Evolutionary conservation across 2,888 invertebrate genomes (phyloP).

Genomic region (Drosophila prostipennis): DNA sequence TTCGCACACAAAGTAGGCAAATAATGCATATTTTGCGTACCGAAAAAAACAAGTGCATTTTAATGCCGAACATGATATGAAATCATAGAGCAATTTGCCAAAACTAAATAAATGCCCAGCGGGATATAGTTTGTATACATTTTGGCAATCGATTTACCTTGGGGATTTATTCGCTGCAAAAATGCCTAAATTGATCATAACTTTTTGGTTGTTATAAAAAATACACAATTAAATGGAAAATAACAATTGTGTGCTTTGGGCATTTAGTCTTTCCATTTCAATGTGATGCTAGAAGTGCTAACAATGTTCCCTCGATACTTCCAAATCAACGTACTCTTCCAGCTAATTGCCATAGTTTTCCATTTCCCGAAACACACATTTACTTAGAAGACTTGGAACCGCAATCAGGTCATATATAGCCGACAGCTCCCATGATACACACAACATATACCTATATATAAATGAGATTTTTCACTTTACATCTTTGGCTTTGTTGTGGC

Average conservation of each 20-base stretch:
- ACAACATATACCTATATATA: too few species aligned
- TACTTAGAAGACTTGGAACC: slow-evolving; percentile 34
- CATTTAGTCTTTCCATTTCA: neutral
- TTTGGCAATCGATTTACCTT: slow-evolving; percentile 1
- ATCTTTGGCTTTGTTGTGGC: slow-evolving; percentile 37
- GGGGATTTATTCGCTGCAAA: slow-evolving; percentile 12
- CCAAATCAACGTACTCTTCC: neutral
- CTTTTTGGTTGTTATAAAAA: neutral
- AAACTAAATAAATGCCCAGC: slow-evolving; percentile 12
- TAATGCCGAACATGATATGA: slow-evolving; percentile 24
- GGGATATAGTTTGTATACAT: neutral
- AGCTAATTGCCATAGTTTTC: slow-evolving; percentile 13
- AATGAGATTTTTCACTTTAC: slow-evolving; percentile 39
- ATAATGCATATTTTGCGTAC: slow-evolving; percentile 16
- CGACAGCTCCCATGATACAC: slow-evolving; percentile 28
- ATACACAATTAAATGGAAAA: neutral
- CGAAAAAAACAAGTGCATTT: slow-evolving; percentile 7
- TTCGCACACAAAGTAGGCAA: slow-evolving; percentile 19
- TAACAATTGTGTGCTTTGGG: neutral
- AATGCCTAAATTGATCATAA: slow-evolving; percentile 9
- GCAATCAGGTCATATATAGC: slow-evolving; percentile 70
- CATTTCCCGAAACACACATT: slow-evolving; percentile 20
- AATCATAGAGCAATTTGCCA: slow-evolving; percentile 18
- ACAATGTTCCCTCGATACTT: neutral
- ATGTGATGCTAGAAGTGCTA: neutral